These are phyloP conservation scores for Apis mellifera DNA, from an alignment of 1,140 invertebrate genomes.

Conservation along the genomic window Amel_HAv3.1 CM009944.2:7664501-7665000, in stretches of 20 bases:
- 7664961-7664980: neutral
- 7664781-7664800: neutral
- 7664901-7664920: slow-evolving; percentile 1
- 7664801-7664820: neutral
- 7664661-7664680: slow-evolving; percentile 40
- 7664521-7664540: slow-evolving; percentile 13
- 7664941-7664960: slow-evolving; percentile 9
- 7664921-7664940: slow-evolving; percentile 1
- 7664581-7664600: neutral
- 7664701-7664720: neutral
- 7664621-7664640: neutral
- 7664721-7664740: neutral
- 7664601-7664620: neutral
- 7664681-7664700: neutral
- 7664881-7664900: neutral
- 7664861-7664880: neutral
- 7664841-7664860: neutral
- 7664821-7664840: neutral
- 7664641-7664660: slow-evolving; percentile 32
- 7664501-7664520: slow-evolving; percentile 7
- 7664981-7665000: neutral
- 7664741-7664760: neutral
- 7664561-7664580: slow-evolving; percentile 33
- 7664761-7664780: neutral
- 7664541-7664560: neutral